These are phyloP conservation scores for Apodemia duryi DNA, from an alignment of 2,888 invertebrate species.

Conservation along the genomic window DNA sequence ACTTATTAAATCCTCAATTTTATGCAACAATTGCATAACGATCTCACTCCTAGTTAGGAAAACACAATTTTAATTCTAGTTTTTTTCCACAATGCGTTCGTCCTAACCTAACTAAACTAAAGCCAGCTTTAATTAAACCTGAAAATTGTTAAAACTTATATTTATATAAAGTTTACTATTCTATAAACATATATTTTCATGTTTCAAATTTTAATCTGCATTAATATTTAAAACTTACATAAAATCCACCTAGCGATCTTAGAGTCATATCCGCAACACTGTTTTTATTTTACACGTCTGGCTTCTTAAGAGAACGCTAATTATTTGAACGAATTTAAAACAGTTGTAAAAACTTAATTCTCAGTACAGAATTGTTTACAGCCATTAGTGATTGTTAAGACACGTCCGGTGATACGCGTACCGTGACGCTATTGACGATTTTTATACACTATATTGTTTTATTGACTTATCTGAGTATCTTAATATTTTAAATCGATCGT, in stretches of 20 bases:
- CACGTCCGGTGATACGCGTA: conserved; percentile 46
- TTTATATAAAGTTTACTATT: background rate
- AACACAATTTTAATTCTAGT: background rate
- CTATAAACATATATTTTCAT: too few species aligned
- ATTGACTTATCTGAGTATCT: background rate
- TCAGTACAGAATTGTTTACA: conserved; percentile 40
- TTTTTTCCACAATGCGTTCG: background rate
- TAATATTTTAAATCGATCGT: background rate
- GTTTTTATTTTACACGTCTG: conserved; percentile 48
- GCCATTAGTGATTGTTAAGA: conserved; percentile 41
- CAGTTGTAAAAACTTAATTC: conserved; percentile 49
- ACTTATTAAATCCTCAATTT: too few species aligned
- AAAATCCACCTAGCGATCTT: background rate
- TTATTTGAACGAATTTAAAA: conserved; percentile 64
- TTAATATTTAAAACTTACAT: conserved; percentile 5
- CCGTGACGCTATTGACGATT: conserved; percentile 26
- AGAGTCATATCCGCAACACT: background rate
- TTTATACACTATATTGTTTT: conserved; percentile 24
- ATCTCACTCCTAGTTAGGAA: background rate
- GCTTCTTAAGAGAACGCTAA: conserved; percentile 51
- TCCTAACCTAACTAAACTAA: background rate
- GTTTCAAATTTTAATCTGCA: background rate
- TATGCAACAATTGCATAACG: too few species aligned
- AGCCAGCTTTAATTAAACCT: background rate
- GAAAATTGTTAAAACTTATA: background rate